Base-by-base conservation (phyloP, 2,888 invertebrate genomes). In the Myathropa florea region DNA sequence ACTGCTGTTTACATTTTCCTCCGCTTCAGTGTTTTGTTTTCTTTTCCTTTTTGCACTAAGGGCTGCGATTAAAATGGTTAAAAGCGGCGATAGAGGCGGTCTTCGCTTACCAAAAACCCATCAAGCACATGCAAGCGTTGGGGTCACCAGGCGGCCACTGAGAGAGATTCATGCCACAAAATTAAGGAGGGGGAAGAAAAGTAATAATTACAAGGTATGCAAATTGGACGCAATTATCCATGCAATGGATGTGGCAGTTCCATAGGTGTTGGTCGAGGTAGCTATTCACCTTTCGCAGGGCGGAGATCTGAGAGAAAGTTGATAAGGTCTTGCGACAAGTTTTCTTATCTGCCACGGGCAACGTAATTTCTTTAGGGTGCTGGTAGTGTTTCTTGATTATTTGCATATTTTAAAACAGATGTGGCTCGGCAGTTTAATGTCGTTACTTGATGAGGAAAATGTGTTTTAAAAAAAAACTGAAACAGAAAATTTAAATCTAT, bases 151-250 rank as follows among this genome's bases (percentile, higher is more conserved):
- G 57, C 46, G 63, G 60, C 26, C 12, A 12, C 6, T 24, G 57
- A 12, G 14, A 1, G 24, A 21, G 21, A 23, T 57, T 14, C 39
- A 46, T 46, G 57, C 24, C 0, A 7, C 24, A 23, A 10, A 10
- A 4, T 23, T 30, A 9, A 28, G 23, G 53, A 36, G 26, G 59
- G 24, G 28, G 21, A 46, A n/a, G 33, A 59, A 83, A 78, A 68
- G 24, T 55, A 18, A 39, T 68, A 73, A 82, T 82, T 82, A 82
- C 64, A 64, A 72, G 57, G 33, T 83, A 83, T 83, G 83, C 79
- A 79, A 83, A 83, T 83, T 79, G 73, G 64, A 59, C n/a, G 79
- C 71, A 85, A 85, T 85, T 85, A 85, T 85, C 64, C 55, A 53
- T 33, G 68, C 63, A 73, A 77, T 72, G 60, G 65, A 39, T 33